phyloP scores from a whole-genome alignment of 2,888 invertebrate species.

The Eudasyphora cyanicolor region DNA sequence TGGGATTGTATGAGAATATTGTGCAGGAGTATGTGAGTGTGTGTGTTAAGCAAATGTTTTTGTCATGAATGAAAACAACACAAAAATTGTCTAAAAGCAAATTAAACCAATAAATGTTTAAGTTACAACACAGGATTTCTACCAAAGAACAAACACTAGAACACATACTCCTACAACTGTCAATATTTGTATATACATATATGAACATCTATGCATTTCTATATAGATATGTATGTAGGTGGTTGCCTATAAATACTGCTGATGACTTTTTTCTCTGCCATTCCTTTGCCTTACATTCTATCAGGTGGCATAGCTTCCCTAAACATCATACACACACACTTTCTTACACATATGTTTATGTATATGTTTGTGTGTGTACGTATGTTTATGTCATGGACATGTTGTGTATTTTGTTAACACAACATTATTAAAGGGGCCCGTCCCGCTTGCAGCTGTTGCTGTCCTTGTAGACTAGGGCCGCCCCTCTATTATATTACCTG shows the following conservation, averaged over 20 bases:
- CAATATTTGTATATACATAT: neutral
- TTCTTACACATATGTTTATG: neutral
- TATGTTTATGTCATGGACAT: neutral
- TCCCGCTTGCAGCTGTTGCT: neutral
- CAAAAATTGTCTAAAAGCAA: conserved; percentile 6
- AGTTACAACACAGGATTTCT: conserved; percentile 33
- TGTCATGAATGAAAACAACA: neutral
- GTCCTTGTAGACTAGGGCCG: no score
- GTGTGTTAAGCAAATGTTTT: neutral
- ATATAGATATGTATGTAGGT: neutral
- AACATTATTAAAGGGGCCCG: neutral
- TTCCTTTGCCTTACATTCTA: neutral
- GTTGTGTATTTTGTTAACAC: neutral
- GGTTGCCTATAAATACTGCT: neutral
- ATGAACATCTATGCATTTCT: neutral
- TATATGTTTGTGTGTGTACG: no score
- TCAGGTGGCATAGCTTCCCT: neutral
- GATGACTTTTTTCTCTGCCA: neutral
- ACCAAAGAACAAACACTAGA: neutral
- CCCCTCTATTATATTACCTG: no score
- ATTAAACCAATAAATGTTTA: conserved; percentile 54
- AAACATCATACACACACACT: neutral
- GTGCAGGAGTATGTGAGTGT: conserved; percentile 6
- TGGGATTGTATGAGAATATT: neutral
- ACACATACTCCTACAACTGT: neutral